Evolutionary conservation across 2,888 invertebrate species (phyloP).

Genomic region (Gasteruption jaculator): DNA sequence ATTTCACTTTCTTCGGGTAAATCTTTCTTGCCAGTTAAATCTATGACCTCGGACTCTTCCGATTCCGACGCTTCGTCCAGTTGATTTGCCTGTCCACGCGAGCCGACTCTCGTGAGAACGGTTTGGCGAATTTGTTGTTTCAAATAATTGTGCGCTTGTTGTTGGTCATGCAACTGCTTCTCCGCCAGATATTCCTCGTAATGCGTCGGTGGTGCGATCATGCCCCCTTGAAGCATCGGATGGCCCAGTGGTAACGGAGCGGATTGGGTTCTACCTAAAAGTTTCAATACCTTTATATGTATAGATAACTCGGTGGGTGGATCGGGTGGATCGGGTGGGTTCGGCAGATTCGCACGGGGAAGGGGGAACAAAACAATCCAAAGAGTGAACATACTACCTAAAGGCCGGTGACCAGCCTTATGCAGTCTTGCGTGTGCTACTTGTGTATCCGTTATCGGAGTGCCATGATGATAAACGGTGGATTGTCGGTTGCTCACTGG

Average conservation of each 20-base stretch:
- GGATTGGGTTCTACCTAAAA: constrained; percentile 91
- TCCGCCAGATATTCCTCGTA: constrained; percentile 56
- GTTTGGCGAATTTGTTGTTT: constrained; percentile 86
- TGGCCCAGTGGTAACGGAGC: constrained; percentile 88
- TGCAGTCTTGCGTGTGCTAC: constrained; percentile 65
- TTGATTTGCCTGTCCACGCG: constrained; percentile 60
- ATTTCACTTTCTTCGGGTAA: constrained; percentile 53
- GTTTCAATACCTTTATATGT: too few species aligned
- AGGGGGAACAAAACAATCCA: constrained; percentile 1
- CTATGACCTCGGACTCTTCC: constrained; percentile 62
- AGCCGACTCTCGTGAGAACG: constrained; percentile 68
- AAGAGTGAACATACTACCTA: constrained; percentile 50
- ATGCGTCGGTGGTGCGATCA: constrained; percentile 52
- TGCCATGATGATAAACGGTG: constrained; percentile 46
- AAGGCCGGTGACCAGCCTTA: constrained; percentile 64
- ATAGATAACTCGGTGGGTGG: constrained; percentile 10
- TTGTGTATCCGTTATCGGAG: constrained; percentile 64
- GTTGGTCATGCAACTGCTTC: constrained; percentile 58
- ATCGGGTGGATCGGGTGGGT: constrained; percentile 21
- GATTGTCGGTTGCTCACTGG: constrained; percentile 37
- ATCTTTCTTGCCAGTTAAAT: constrained; percentile 67
- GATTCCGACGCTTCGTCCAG: constrained; percentile 59
- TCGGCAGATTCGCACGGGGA: constrained; percentile 12
- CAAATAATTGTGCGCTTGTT: constrained; percentile 59
- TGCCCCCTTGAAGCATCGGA: constrained; percentile 67